Percentiles rank a stretch among this genome's conserved stretches.
Conservation (phyloP, 2,797 vertebrate genomes). For the Takifugu ocellatus region DNA sequence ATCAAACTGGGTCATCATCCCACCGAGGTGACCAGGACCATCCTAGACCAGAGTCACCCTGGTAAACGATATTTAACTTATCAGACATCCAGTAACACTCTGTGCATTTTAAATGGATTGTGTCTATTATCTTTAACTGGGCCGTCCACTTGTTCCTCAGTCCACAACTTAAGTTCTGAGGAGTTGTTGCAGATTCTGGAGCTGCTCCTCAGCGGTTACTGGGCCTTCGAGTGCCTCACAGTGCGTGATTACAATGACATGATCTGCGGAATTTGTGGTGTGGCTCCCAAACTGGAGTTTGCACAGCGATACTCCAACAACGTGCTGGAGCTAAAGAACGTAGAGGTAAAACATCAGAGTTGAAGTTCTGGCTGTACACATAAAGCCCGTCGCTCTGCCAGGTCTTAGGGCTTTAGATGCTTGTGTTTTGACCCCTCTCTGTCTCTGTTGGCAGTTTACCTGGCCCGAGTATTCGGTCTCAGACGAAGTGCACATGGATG, state of each 20-base stretch:
- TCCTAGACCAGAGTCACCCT: conserved; percentile 71
- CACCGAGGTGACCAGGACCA: conserved; percentile 75
- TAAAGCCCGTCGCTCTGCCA: neutral
- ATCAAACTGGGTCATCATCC: conserved; percentile 87
- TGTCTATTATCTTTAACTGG: neutral
- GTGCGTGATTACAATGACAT: conserved; percentile 97
- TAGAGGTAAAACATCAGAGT: conserved; percentile 79
- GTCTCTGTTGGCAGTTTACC: conserved; percentile 80
- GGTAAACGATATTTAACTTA: conserved; percentile 41
- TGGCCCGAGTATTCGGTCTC: conserved; percentile 89
- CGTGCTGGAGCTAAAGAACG: conserved; percentile 86
- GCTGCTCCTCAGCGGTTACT: conserved; percentile 90
- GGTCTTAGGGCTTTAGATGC: neutral
- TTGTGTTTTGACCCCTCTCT: too few species aligned
- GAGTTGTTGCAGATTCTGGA: conserved; percentile 83
- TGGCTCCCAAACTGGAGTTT: conserved; percentile 92
- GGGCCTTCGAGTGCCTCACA: conserved; percentile 96
- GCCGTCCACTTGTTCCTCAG: conserved; percentile 59
- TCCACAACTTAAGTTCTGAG: conserved; percentile 76
- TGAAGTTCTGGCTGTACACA: neutral
- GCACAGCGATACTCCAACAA: conserved; percentile 82
- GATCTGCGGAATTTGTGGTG: conserved; percentile 96
- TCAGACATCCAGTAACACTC: neutral
- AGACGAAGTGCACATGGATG: conserved; percentile 93
- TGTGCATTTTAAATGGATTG: neutral